Percentiles rank a stretch among this genome's conserved stretches.
Conservation (phyloP, 2,888 invertebrate species). For the Xestia xanthographa region DNA sequence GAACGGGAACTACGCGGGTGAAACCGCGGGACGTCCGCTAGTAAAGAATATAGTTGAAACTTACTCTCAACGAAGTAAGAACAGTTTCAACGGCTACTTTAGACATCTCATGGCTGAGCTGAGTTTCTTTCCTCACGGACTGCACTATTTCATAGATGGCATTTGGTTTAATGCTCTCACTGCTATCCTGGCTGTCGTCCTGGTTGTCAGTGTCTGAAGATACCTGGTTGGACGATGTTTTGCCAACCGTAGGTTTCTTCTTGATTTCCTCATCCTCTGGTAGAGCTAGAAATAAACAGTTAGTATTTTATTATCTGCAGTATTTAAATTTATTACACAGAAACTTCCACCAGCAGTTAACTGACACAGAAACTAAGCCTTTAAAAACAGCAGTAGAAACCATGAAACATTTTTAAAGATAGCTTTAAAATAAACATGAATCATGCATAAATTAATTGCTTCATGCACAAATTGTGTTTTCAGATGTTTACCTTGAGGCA, state of each 20-base stretch:
- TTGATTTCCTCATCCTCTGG: conserved; percentile 75
- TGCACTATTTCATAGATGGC: conserved; percentile 94
- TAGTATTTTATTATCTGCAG: neutral
- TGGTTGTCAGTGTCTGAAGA: conserved; percentile 88
- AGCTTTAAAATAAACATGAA: conserved; percentile 8
- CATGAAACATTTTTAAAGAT: neutral
- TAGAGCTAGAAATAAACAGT: conserved; percentile 30
- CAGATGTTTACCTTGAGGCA: conserved; percentile 74
- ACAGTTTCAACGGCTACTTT: conserved; percentile 96
- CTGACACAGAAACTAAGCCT: conserved; percentile 26
- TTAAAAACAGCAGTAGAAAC: conserved; percentile 3
- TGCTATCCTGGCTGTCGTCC: conserved; percentile 88
- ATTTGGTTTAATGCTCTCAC: conserved; percentile 88
- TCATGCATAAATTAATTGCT: conserved; percentile 26
- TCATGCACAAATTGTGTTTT: conserved; percentile 44
- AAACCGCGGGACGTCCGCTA: too few species aligned
- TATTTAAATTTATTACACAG: neutral
- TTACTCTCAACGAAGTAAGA: conserved; percentile 88
- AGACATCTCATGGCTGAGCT: conserved; percentile 96
- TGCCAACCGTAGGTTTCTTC: conserved; percentile 70
- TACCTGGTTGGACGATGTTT: conserved; percentile 79
- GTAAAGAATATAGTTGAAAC: conserved; percentile 49
- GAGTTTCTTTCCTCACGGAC: conserved; percentile 95
- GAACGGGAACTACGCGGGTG: too few species aligned
- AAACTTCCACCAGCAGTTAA: conserved; percentile 10